Evolutionary conservation across 2,888 invertebrate species (phyloP).

Genomic region (Neoaliturus tenellus): DNA sequence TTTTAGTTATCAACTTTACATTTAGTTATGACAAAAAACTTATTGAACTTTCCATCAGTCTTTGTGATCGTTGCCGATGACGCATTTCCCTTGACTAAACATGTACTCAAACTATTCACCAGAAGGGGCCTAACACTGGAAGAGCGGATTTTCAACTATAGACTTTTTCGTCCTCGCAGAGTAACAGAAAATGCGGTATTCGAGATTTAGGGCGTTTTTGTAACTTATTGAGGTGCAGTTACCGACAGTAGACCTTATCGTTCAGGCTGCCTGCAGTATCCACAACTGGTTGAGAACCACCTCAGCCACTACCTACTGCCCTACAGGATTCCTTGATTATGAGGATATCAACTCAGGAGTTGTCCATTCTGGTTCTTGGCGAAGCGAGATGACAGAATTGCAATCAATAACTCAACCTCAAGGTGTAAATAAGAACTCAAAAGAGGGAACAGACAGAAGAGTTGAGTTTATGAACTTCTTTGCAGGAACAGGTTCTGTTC

Average conservation of each 20-base stretch:
- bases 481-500: background rate
- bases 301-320: background rate
- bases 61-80: slow-evolving; percentile 61
- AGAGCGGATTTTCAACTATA: slow-evolving; percentile 53
- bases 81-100: slow-evolving; percentile 55
- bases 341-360: slow-evolving; percentile 19
- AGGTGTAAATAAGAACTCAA: background rate
- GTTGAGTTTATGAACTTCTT: background rate
- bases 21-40: background rate
- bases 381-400: background rate
- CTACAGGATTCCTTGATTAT: background rate
- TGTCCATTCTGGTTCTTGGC: background rate
- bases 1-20: background rate
- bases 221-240: slow-evolving; percentile 40
- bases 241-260: background rate
- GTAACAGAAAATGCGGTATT: slow-evolving; percentile 54
- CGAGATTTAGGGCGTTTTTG: slow-evolving; percentile 37
- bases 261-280: background rate
- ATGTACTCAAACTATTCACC: slow-evolving; percentile 60
- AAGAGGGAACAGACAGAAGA: slow-evolving; percentile 4
- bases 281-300: slow-evolving; percentile 23
- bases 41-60: no score
- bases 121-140: background rate
- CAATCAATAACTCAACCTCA: background rate
- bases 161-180: slow-evolving; percentile 42